Conservation (phyloP, 2,113 vertebrate species). For the Protobothrops mucrosquamatus region DNA sequence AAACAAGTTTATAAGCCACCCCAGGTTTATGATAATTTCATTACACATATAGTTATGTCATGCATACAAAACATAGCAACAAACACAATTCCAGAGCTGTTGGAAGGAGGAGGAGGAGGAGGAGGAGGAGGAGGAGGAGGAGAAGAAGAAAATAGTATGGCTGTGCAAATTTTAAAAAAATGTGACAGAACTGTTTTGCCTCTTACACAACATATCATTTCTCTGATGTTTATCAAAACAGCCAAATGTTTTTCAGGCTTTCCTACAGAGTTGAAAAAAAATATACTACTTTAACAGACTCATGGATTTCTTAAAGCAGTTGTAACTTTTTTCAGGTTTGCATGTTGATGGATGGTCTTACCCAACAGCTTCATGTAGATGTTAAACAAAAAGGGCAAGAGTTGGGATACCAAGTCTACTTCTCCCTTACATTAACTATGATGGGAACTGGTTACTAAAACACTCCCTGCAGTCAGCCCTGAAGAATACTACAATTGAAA, state of each 20-base stretch:
- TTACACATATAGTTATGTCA: neutral
- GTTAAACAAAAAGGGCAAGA: neutral
- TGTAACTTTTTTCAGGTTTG: neutral
- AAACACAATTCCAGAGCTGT: neutral
- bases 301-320: neutral
- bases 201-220: neutral
- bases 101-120: neutral
- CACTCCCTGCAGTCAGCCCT: neutral
- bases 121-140: neutral
- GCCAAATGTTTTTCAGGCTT: neutral
- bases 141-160: neutral
- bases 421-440: neutral
- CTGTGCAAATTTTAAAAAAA: neutral
- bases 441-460: neutral
- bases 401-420: neutral
- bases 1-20: neutral
- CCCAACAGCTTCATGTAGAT: neutral
- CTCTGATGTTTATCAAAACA: neutral
- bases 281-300: neutral
- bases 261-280: neutral
- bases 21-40: neutral
- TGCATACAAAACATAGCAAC: neutral
- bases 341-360: neutral
- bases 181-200: neutral
- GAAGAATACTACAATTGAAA: neutral